Percentiles rank a stretch among this genome's conserved stretches.
Evolutionary conservation across 2,797 vertebrate genomes (phyloP).

Genomic region (Galagoides demidoff): DNA sequence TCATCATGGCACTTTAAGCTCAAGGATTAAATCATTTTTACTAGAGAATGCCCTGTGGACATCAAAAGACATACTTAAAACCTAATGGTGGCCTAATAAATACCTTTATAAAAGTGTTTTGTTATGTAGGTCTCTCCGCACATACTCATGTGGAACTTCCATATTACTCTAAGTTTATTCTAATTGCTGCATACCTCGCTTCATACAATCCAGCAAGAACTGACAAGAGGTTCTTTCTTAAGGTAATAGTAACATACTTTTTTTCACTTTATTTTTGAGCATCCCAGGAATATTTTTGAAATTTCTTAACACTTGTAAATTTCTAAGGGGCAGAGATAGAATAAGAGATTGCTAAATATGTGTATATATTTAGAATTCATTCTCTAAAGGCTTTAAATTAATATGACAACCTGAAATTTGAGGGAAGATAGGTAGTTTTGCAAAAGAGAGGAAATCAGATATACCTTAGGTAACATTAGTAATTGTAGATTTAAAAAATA

Average conservation of each 20-base stretch:
- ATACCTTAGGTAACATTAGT: background rate
- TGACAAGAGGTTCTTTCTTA: conserved; percentile 97
- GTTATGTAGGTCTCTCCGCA: conserved; percentile 90
- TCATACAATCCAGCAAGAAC: conserved; percentile 98
- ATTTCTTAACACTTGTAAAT: conserved; percentile 27
- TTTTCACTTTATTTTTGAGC: conserved; percentile 36
- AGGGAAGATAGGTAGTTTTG: background rate
- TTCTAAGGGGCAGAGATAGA: conserved; percentile 29
- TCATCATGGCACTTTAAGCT: background rate
- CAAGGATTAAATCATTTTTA: background rate
- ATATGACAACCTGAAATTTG: background rate
- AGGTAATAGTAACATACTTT: conserved; percentile 88
- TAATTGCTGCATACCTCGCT: conserved; percentile 97
- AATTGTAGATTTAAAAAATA: conserved; percentile 30
- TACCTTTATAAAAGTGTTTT: conserved; percentile 38
- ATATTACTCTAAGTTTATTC: conserved; percentile 98
- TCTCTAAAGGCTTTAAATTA: conserved; percentile 18
- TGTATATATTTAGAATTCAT: background rate
- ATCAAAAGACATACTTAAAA: background rate
- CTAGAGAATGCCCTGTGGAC: background rate
- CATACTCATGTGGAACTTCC: conserved; percentile 96
- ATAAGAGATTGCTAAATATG: conserved; percentile 24
- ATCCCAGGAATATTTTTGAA: conserved; percentile 18
- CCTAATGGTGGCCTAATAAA: background rate
- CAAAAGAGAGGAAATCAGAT: background rate